These are phyloP conservation scores for Sturnus vulgaris DNA, from an alignment of 2,113 vertebrate genomes.

Conservation along the genomic window DNA sequence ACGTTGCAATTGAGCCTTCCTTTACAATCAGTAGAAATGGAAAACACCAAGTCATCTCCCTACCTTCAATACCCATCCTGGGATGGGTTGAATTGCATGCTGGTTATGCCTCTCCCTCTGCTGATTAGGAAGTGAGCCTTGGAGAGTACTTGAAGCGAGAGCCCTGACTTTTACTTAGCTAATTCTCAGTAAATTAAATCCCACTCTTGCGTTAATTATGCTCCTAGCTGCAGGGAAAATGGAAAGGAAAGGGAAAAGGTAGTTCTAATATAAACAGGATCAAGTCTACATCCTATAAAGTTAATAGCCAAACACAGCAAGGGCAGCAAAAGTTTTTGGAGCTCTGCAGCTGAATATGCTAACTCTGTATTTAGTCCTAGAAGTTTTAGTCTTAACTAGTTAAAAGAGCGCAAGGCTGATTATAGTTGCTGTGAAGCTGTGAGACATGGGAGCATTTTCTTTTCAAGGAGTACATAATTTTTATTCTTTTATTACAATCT, in stretches of 20 bases:
- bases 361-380: not conserved
- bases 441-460: not conserved
- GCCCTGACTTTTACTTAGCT: not conserved
- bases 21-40: not conserved
- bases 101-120: not conserved
- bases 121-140: not conserved
- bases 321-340: not conserved
- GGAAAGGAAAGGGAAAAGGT: not conserved
- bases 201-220: not conserved
- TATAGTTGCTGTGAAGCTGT: not conserved
- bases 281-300: not conserved
- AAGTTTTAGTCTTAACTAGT: not conserved
- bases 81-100: not conserved
- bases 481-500: not conserved
- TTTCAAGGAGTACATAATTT: not conserved
- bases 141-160: not conserved
- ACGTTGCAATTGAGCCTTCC: not conserved
- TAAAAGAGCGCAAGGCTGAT: not conserved
- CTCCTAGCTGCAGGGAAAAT: not conserved
- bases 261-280: not conserved
- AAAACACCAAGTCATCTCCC: not conserved
- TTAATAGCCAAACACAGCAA: not conserved
- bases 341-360: not conserved
- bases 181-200: conserved; percentile 23
- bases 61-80: not conserved